Base-by-base conservation (phyloP, 2,113 vertebrate genomes). In the Alosa alosa region DNA sequence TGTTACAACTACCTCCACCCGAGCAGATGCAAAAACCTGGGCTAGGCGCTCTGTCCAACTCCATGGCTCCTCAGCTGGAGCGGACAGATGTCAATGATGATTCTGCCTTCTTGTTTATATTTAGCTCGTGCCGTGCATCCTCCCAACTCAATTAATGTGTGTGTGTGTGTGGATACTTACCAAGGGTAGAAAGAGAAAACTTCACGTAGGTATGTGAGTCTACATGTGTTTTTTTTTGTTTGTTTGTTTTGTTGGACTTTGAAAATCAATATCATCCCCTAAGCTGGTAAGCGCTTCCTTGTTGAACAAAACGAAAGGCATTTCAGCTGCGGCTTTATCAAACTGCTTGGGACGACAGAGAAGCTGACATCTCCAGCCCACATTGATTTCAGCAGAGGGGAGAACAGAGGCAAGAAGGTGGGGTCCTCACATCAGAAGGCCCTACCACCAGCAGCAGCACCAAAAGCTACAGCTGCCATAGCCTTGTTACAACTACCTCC, bases 111-210 rank as follows among this genome's bases (percentile, higher is more conserved):
- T 82, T 82, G 88, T 31, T 91, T 94, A 90, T 91, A 92, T 92
- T 90, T 90, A 89, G 90, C 87, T 25, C 86, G 86, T 84, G 88
- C 86, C 89, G 87, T 86, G 84, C 83, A 87, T 88, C 94, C 95
- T 95, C 94, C 94, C 93, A 91, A 94, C 95, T 96, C 96, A 97
- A 97, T 97, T 97, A 97, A 72, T 92, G 92, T 64, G 60, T 64
- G 60, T 64, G 60, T 57, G 55, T 57, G 50, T 52, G 13, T 72
- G 93, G 57, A 95, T 95, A 93, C 94, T 96, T 94, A 97, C 94
- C 94, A 94, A 96, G 96, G 91, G 95, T 96, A 97, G 89, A 90
- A 84, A 87, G 68, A 83, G 86, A 90, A 91, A 92, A 81, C 92
- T 89, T 91, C 83, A 91, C 90, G 90, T 93, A 94, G 92, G 93